These are phyloP conservation scores for Lepidocyrtoides sp. DNA, from an alignment of 2,888 invertebrate species.

Conservation along the genomic window DNA sequence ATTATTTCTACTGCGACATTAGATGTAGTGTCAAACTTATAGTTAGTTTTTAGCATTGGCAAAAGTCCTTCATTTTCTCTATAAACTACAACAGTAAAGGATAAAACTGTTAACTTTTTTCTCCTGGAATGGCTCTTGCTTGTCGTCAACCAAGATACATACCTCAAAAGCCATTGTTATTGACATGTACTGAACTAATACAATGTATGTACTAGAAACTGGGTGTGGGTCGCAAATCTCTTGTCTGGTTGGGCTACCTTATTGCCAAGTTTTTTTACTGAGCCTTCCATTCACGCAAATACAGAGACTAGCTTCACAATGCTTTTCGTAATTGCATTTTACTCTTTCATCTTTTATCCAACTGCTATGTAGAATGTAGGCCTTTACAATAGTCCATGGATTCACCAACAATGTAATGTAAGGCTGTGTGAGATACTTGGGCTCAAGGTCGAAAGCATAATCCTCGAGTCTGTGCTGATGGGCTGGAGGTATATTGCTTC, in stretches of 20 bases:
- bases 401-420: not conserved
- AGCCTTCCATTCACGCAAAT: not conserved
- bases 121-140: not conserved
- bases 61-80: not conserved
- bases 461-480: not conserved
- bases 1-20: not conserved
- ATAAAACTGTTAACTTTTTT: not conserved
- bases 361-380: not conserved
- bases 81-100: slow-evolving; percentile 24
- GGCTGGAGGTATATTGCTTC: not conserved
- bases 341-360: not conserved
- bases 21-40: slow-evolving; percentile 24
- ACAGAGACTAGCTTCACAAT: not conserved
- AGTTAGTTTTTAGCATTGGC: not conserved
- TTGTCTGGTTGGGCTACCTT: not conserved
- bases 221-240: not conserved
- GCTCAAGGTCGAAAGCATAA: not conserved
- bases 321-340: slow-evolving; percentile 30
- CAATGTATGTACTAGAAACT: no score
- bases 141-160: not conserved
- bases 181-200: not conserved
- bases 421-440: not conserved
- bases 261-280: not conserved
- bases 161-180: not conserved
- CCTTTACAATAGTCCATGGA: not conserved